Evolutionary conservation across 2,113 vertebrate species (phyloP), one percentile per base, ranked within the genome.

Genomic region (Brienomyrus brachyistius): DNA sequence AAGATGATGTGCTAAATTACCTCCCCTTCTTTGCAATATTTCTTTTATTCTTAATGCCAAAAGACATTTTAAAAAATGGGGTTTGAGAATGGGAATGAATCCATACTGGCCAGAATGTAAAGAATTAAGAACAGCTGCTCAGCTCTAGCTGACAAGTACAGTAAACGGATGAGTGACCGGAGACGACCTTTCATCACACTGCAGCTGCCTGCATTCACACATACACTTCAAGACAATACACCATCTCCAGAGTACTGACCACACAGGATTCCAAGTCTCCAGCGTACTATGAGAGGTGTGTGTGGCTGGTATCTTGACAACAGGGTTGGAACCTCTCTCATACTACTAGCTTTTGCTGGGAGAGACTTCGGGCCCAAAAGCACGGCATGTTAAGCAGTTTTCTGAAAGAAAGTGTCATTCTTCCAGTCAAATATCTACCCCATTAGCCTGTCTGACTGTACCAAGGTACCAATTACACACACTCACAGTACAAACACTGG

Each of bases 171-270:
- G 82, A 84, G 40, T 23, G 43, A 84, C 82, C 40, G 45, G 31
- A 80, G 35, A 27, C n/a, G 62, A 80, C 31, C 74, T 80, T 43
- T 21, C 74, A 80, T 40, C 74, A 43, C 74, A 43, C 40, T 47
- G 23, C 45, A 23, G 82, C 82, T 84, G 82, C 82, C 43, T 48
- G 82, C 17, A 48, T 84, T 84, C 45, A 48, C 21, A 23, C 45
- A 47, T 21, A 48, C 82, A 84, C 82, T 47, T 84, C 21, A 45
- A 90, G 88, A 82, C 90, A 88, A 62, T 85, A 70, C 86, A 90
- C 85, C 90, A 88, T 51, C 15, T 90, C 50, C 66, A 87, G 87
- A 23, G n/a, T 77, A 51, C 82, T 31, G 47, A 52, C 84, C 84
- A 86, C 74, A 83, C n/a, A 27, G 35, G 56, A 52, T 51, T 62